These are phyloP conservation scores for Drosophila simulans DNA, from an alignment of 1,140 invertebrate species.

Conservation along the genomic window DNA sequence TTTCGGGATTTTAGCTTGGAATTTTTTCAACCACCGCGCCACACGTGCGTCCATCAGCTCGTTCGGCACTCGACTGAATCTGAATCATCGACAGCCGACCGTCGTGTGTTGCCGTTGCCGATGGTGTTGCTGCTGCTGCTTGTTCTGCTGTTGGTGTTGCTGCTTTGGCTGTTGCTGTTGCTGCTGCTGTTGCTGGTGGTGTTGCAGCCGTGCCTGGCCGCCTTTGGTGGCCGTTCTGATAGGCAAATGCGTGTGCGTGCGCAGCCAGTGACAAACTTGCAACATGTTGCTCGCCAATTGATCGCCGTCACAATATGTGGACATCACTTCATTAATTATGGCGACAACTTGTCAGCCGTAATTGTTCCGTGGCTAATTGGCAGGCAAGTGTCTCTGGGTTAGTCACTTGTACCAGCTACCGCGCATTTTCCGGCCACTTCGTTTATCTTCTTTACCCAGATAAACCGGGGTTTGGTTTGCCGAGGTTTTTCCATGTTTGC, in stretches of 20 bases:
- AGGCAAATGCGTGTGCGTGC: slow-evolving; percentile 50
- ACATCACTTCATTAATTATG: slow-evolving; percentile 44
- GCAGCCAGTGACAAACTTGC: slow-evolving; percentile 48
- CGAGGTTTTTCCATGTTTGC: slow-evolving; percentile 52
- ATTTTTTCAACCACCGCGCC: slow-evolving; percentile 46
- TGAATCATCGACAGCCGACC: slow-evolving; percentile 50
- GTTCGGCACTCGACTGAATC: slow-evolving; percentile 78
- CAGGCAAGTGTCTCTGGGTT: slow-evolving; percentile 2
- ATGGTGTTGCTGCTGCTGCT: slow-evolving; percentile 20
- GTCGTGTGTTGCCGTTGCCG: slow-evolving; percentile 40
- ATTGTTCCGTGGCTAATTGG: slow-evolving; percentile 43
- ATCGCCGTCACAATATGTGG: slow-evolving; percentile 45
- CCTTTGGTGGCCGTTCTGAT: slow-evolving; percentile 42
- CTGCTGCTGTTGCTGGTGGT: slow-evolving; percentile 1
- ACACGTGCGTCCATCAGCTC: slow-evolving; percentile 74
- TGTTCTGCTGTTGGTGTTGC: slow-evolving; percentile 10
- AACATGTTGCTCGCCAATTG: slow-evolving; percentile 49
- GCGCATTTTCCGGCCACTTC: slow-evolving; percentile 41
- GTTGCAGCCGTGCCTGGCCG: slow-evolving; percentile 20
- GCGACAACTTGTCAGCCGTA: slow-evolving; percentile 44
- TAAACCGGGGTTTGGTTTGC: slow-evolving; percentile 61
- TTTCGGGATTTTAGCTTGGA: neutral
- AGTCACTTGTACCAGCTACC: slow-evolving; percentile 48
- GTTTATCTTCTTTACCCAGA: slow-evolving; percentile 60
- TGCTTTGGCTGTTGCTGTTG: slow-evolving; percentile 13